Base-by-base conservation (phyloP, 2,113 vertebrate genomes). In the Todiramphus chloris region DNA sequence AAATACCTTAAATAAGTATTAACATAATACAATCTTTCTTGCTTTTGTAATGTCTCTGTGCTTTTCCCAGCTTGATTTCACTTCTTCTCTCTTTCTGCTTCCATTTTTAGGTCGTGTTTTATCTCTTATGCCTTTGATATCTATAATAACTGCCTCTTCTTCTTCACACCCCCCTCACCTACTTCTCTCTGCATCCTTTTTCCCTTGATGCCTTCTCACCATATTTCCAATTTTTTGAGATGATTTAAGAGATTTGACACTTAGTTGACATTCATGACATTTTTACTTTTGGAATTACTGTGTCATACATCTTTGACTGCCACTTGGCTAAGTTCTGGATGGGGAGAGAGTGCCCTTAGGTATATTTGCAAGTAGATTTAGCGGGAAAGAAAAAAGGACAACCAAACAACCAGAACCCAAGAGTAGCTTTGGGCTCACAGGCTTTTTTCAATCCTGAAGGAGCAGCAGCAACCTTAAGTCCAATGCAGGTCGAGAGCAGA, bases 91-190 rank as follows among this genome's bases (percentile, higher is more conserved):
- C 59, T 48, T 83, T 72, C 66, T 79, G 89, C 43, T 95, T 96
- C 91, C 89, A 64, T 93, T 96, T 97, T 95, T 95, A 94, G 94
- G 84, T 83, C 11, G 11, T 68, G 74, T 92, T 94, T 96, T 94
- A 84, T 96, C 83, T 96, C 58, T 30, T 89, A 64, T 58, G 31
- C 62, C 55, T 97, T 94, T 92, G 89, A 87, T 96, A 89, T 79
- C 80, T 84, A 63, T 94, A 93, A 90, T 93, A 90, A 95, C 89
- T 90, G 39, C 64, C 31, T 89, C 85, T 86, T 86, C 68, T 83
- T 86, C 33, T 59, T 88, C 24, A 37, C 37, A 10, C 30, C 30
- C 33, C 41, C 11, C 56, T 68, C 75, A 80, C 7, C 69, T 75
- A 6, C 35, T 88, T 95, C 10, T 51, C 41, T 63, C 64, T 76